Evolutionary conservation across 2,797 vertebrate species (phyloP), one percentile per base, ranked within the genome.

Genomic region (Alca torda): DNA sequence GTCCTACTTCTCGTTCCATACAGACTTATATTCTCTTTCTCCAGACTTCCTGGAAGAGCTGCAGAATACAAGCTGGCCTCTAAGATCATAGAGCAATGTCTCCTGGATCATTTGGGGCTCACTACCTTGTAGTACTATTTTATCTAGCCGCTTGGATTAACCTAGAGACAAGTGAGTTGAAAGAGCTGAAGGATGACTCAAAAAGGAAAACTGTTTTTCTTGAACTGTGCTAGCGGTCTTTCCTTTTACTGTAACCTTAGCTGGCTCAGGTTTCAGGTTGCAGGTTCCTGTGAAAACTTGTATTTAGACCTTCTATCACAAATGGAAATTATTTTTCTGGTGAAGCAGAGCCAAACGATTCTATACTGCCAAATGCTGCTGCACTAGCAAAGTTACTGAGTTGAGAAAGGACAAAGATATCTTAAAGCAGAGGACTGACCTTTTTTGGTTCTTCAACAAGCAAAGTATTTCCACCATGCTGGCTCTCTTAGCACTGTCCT

Each of bases 281-380:
- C 82, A 83, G 41, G 39, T 67, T 93, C 63, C 76, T 82, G 79
- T 90, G 89, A 88, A 95, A 95, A 95, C 50, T 89, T 91, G 76
- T 75, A 26, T 87, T 93, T 92, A 89, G 61, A 43, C 51, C 89
- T 94, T 92, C 54, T 65, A 21, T 69, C 69, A 59, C 73, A 82
- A 94, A 88, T 90, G 65, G 91, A 78, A 88, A 69, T 95, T 50
- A 79, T 75, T 93, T 84, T 91, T 88, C 59, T 81, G 65, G 39
- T 63, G 85, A 90, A 76, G 70, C 67, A 24, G n/a, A 90, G 81
- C 59, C 91, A 84, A 82, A 70, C 3, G 4, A 31, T 11, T 70
- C 53, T 20, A 18, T 20, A 4, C 51, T 84, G 83, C 83, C 88
- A 93, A 95, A 54, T 70, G 56, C 70, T 5, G 18, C 80, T 50